Evolutionary conservation across 2,797 vertebrate genomes (phyloP).

Genomic region (Cynodonichthys magdalenae): DNA sequence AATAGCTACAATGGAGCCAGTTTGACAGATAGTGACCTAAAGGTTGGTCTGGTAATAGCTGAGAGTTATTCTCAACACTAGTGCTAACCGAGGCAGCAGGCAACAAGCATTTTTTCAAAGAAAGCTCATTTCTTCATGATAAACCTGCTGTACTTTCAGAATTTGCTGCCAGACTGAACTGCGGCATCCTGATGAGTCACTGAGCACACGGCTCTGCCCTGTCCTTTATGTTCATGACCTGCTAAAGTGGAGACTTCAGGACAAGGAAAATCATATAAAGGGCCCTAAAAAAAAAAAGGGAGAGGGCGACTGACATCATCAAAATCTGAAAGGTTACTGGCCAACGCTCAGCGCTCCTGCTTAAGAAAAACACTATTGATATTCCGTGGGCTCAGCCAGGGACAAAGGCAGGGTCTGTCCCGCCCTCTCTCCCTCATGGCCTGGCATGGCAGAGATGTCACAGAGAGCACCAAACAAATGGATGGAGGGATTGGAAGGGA

Average conservation of each 20-base stretch:
- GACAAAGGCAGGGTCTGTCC: slow-evolving; percentile 79
- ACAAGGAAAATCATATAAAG: slow-evolving; percentile 53
- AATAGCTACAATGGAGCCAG: too few relatives aligned
- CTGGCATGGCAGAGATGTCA: slow-evolving; percentile 84
- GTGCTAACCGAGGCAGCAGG: too few relatives aligned
- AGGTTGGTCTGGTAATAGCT: too few relatives aligned
- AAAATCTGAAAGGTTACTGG: slow-evolving; percentile 81
- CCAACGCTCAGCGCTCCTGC: slow-evolving; percentile 69
- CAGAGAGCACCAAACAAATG: slow-evolving; percentile 80
- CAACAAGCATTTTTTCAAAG: too few relatives aligned
- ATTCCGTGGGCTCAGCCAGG: slow-evolving; percentile 64
- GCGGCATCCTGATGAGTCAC: slow-evolving; percentile 52
- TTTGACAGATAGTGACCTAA: too few relatives aligned
- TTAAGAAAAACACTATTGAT: slow-evolving; percentile 77
- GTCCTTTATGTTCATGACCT: slow-evolving; percentile 32
- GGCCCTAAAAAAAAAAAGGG: slow-evolving; percentile 39
- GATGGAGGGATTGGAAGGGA: slow-evolving; percentile 71
- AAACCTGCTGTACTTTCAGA: slow-evolving; percentile 14
- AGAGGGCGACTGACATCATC: slow-evolving; percentile 75
- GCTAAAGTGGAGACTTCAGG: slow-evolving; percentile 23
- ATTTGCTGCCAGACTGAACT: slow-evolving; percentile 24
- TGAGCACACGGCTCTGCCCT: slow-evolving; percentile 25
- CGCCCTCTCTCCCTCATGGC: slow-evolving; percentile 70
- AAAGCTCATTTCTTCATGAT: too few relatives aligned
- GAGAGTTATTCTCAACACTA: too few relatives aligned